Base-by-base conservation (phyloP, 2,797 vertebrate genomes). In the Synaphobranchus kaupii region DNA sequence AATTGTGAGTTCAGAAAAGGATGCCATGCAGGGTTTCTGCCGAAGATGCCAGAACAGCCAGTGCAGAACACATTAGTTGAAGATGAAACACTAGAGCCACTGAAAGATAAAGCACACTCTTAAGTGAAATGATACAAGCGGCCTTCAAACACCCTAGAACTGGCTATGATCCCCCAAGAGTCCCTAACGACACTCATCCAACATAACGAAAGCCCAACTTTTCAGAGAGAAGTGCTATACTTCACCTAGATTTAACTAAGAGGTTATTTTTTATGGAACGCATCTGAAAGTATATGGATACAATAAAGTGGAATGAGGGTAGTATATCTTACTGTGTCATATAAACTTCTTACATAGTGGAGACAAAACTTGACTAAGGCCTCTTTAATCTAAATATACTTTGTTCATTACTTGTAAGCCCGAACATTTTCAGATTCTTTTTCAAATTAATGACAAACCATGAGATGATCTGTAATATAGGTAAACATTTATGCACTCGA, bases 31-130 rank as follows among this genome's bases (percentile, higher is more conserved):
- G 87, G 58, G 90, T 92, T 94, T 92, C 91, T 93, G 94, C 94
- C 93, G 94, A 95, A 92, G 92, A 92, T 92, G 93, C 94, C 93
- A 94, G 94, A 25, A 84, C 83, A 84, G 93, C 91, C 88, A 44
- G 89, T 88, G 90, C 84, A 50, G 87, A 92, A 84, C 28, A 34
- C 52, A 84, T 89, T 89, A 91, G 84, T 86, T 86, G 89, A 91
- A 92, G 92, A 95, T 94, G 92, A 94, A 95, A 95, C 90, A 91
- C 88, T 48, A 39, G 92, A 91, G 87, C 89, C 54, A 91, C 25
- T 12, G 89, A 82, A 89, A 92, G 89, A 88, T 91, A 91, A 88
- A 90, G 90, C 89, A 90, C 91, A 89, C 87, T 84, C 90, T 90
- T 86, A 54, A 58, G 39, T 60, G 54, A 86, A 81, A 63, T 47